phyloP scores from a whole-genome alignment of 2,797 vertebrate genomes.

The Sebastes itinus region DNA sequence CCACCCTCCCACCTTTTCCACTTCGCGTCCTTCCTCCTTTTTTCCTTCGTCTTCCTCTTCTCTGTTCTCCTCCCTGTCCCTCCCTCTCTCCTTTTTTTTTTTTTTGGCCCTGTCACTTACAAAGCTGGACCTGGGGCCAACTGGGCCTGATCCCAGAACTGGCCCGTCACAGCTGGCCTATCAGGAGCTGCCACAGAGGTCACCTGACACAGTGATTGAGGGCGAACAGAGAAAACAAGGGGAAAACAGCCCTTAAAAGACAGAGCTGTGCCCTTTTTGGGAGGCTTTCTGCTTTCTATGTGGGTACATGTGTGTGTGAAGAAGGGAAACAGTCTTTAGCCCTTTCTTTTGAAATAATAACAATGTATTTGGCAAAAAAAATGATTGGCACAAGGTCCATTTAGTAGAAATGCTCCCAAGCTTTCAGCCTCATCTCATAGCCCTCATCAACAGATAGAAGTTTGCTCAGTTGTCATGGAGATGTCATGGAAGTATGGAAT shows the following conservation, averaged over 20 bases:
- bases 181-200: constrained; percentile 55
- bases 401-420: neutral
- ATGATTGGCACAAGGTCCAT: neutral
- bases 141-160: constrained; percentile 77
- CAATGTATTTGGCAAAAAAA: neutral
- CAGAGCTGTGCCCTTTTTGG: constrained; percentile 33
- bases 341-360: neutral
- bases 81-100: constrained; percentile 26
- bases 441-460: too few relatives aligned
- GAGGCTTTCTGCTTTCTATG: constrained; percentile 30
- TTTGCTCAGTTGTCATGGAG: neutral
- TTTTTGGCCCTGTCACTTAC: constrained; percentile 60
- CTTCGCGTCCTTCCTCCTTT: constrained; percentile 49
- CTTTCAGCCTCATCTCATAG: neutral
- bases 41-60: constrained; percentile 45
- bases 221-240: constrained; percentile 54
- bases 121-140: constrained; percentile 73
- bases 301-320: constrained; percentile 5
- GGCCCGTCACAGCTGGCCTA: constrained; percentile 70
- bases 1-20: constrained; percentile 61
- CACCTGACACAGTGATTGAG: constrained; percentile 69
- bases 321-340: neutral
- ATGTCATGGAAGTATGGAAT: neutral
- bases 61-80: constrained; percentile 25
- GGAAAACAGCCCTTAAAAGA: constrained; percentile 48